A percentile compares a stretch with the other conserved stretches of the same genome.
phyloP scores from a whole-genome alignment of 2,888 invertebrate genomes.

The Drosophila meridiana region DNA sequence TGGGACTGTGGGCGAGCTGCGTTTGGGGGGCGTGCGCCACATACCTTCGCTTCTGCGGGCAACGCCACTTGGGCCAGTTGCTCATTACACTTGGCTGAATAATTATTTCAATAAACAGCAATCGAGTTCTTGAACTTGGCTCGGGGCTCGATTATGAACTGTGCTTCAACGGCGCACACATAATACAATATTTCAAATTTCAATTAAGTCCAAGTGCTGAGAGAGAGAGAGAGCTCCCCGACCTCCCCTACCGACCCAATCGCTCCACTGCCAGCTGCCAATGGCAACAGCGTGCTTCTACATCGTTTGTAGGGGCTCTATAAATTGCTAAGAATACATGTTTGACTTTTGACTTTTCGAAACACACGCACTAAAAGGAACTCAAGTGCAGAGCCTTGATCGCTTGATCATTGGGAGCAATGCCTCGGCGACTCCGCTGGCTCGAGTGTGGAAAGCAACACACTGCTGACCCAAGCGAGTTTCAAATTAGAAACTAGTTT shows the following conservation, averaged over 20 bases:
- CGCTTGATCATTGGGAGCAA: conserved; percentile 38
- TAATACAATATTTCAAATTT: conserved; percentile 83
- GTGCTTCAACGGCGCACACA: conserved; percentile 80
- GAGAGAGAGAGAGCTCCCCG: conserved; percentile 42
- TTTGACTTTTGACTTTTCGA: conserved; percentile 78
- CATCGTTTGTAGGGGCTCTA: conserved; percentile 4
- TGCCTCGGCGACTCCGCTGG: conserved; percentile 49
- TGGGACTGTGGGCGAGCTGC: conserved; percentile 14
- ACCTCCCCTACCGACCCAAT: conserved; percentile 4
- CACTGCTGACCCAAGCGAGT: conserved; percentile 12
- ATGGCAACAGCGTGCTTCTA: conserved; percentile 47
- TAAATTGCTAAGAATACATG: conserved; percentile 62
- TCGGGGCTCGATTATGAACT: conserved; percentile 73
- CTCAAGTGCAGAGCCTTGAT: conserved; percentile 62
- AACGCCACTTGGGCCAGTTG: conserved; percentile 69
- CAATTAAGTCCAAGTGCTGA: conserved; percentile 83
- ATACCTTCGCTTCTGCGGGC: conserved; percentile 19
- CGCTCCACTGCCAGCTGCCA: conserved; percentile 42
- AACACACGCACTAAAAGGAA: conserved; percentile 70
- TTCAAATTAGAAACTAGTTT: conserved; percentile 65
- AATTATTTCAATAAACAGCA: conserved; percentile 79
- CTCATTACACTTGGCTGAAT: conserved; percentile 76
- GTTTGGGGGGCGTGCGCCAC: conserved; percentile 20
- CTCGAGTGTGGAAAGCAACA: conserved; percentile 29
- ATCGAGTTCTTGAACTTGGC: conserved; percentile 53